Base-by-base conservation (phyloP, 2,888 invertebrate genomes). In the Pandemis corylana region DNA sequence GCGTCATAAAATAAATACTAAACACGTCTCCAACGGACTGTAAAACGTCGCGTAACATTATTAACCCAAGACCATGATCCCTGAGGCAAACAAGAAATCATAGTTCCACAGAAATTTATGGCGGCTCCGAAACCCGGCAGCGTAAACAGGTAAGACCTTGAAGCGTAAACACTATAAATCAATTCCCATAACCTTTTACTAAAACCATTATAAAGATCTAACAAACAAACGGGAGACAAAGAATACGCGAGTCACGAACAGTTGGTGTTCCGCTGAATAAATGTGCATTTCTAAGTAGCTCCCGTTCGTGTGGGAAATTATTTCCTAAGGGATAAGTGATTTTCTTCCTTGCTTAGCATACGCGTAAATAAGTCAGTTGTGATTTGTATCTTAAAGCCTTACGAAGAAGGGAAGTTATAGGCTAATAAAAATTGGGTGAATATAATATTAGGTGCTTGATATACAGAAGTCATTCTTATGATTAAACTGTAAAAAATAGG, bases 171-270 rank as follows among this genome's bases (percentile, higher is more conserved):
- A 69, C 59, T 72, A 65, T 73, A 69, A 73, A 73, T 73, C 73
- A 73, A 49, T 44, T 65, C 3, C 64, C 9, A 67, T 72, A 42
- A 72, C 71, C 66, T 72, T 46, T 41, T 64, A 64, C 63, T 72
- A 46, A 62, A 72, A 42, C 64, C 49, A 56, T 73, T 69, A 68
- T 69, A 69, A 69, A 73, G 65, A 65, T 64, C 62, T 42, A 28
- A 69, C 68, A 68, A 56, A 68, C 68, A 59, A 53, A 44, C 41
- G 64, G 49, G 46, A 69, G 66, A 70, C 66, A 74, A 74, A 66
- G 74, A 62, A 62, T 7, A 61, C 49, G 66, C 69, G 41, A 74
- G 74, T 74, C 74, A 73, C 68, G 73, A 64, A 68, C 73, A 74
- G 66, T 70, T 65, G 61, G 65, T 41, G 74, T 46, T 65, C 64